These are phyloP conservation scores for Ophiothrix spiculata DNA, from an alignment of 35 echinoderm and acorn worm species.

Conservation along the genomic window DNA sequence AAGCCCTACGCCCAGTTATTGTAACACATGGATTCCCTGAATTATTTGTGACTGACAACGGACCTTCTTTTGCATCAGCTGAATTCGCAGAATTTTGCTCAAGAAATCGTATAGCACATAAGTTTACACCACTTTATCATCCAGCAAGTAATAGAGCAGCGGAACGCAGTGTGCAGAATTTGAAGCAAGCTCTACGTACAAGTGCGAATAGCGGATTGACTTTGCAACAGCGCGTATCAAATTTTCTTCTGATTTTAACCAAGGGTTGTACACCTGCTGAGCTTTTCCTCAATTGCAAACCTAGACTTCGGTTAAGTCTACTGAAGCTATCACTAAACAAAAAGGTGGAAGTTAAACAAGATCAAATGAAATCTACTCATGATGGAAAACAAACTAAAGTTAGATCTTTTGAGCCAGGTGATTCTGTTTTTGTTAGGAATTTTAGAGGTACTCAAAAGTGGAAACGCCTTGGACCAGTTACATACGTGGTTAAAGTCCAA, in stretches of 20 bases:
- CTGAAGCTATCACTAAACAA: background rate
- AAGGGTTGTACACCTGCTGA: background rate
- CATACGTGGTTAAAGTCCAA: no score
- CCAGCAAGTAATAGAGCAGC: background rate
- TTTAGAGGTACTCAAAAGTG: background rate
- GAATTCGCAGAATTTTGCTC: background rate
- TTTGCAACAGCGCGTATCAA: background rate
- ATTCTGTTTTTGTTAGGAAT: background rate
- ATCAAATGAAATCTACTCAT: background rate
- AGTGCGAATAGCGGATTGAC: background rate
- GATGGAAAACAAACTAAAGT: background rate
- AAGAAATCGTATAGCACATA: background rate
- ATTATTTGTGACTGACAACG: slow-evolving; percentile 64
- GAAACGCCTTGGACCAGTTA: background rate
- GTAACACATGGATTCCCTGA: slow-evolving; percentile 60
- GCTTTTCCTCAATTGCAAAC: background rate
- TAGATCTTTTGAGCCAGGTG: background rate
- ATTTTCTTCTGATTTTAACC: background rate
- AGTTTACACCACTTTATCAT: background rate
- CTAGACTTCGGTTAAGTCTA: background rate
- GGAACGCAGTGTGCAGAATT: background rate
- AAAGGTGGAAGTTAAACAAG: background rate
- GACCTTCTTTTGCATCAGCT: slow-evolving; percentile 49
- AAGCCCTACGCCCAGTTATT: slow-evolving; percentile 39
- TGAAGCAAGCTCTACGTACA: background rate